These are phyloP conservation scores for Drosophila pachea DNA, from an alignment of 1,140 invertebrate species.

Conservation along the genomic window DNA sequence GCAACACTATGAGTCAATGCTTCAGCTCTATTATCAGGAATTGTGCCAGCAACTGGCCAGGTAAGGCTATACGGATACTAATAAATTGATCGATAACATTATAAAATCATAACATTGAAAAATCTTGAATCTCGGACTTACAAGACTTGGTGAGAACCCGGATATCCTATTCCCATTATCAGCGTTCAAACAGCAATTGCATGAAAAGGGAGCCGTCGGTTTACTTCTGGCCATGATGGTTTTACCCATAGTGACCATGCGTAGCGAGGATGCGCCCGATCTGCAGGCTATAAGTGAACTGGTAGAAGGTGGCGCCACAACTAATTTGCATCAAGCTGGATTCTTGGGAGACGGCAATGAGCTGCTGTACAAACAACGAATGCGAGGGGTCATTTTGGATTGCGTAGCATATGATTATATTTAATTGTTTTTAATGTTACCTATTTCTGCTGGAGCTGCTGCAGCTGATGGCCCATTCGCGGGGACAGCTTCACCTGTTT, in stretches of 20 bases:
- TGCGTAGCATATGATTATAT: conserved; percentile 56
- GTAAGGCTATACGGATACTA: conserved; percentile 18
- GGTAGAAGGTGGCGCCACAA: conserved; percentile 48
- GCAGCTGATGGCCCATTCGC: conserved; percentile 54
- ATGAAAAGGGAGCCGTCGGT: conserved; percentile 70
- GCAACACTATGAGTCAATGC: conserved; percentile 79
- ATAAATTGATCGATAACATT: not conserved
- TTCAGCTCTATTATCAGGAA: conserved; percentile 81
- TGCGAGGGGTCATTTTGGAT: conserved; percentile 60
- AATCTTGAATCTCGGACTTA: not conserved
- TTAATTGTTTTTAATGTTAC: conserved; percentile 18
- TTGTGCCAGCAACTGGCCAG: conserved; percentile 72
- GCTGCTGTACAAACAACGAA: conserved; percentile 46
- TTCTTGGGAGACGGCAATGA: conserved; percentile 53
- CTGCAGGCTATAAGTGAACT: conserved; percentile 19
- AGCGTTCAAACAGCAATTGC: conserved; percentile 78
- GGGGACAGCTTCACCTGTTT: conserved; percentile 78
- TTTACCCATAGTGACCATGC: conserved; percentile 68
- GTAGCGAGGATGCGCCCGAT: conserved; percentile 27
- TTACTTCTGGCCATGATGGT: conserved; percentile 73
- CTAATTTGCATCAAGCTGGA: conserved; percentile 47
- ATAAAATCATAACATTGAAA: too few relatives aligned
- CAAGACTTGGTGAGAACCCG: conserved; percentile 76
- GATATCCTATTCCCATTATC: conserved; percentile 79
- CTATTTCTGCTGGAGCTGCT: conserved; percentile 24